phyloP scores from a whole-genome alignment of 2,888 invertebrate species.

The Falcaria lacertinaria region DNA sequence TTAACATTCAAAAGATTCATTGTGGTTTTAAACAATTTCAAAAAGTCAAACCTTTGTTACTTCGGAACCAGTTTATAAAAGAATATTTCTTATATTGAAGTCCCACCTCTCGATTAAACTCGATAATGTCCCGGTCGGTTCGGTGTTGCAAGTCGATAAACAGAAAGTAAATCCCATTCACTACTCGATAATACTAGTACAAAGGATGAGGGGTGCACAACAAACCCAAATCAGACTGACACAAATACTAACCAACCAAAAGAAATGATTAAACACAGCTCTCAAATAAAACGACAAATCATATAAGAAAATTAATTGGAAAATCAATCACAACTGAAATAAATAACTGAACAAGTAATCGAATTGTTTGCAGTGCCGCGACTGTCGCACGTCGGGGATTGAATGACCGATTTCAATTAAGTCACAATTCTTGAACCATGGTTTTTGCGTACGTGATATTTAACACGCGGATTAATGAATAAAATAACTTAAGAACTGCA shows the following conservation, averaged over 20 bases:
- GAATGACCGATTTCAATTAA: too few relatives aligned
- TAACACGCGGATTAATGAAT: too few relatives aligned
- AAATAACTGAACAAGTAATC: conserved; percentile 29
- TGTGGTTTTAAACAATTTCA: not conserved
- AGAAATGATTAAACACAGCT: conserved; percentile 33
- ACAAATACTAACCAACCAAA: conserved; percentile 39
- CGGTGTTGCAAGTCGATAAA: conserved; percentile 11
- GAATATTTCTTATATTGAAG: not conserved
- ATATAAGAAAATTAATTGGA: conserved; percentile 23
- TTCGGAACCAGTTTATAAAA: too few relatives aligned
- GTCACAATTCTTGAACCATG: too few relatives aligned
- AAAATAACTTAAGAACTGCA: conserved; percentile 20
- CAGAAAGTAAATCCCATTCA: conserved; percentile 6
- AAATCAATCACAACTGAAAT: conserved; percentile 36
- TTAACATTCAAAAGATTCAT: not conserved
- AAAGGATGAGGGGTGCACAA: conserved; percentile 53
- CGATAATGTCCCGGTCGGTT: conserved; percentile 5
- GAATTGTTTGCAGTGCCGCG: conserved; percentile 48
- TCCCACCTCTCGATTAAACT: conserved; percentile 3
- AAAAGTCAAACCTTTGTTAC: not conserved
- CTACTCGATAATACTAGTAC: conserved; percentile 20
- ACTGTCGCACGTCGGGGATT: too few relatives aligned
- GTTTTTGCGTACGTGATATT: too few relatives aligned
- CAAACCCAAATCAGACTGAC: conserved; percentile 52
- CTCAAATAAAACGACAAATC: conserved; percentile 20